Evolutionary conservation across 2,888 invertebrate species (phyloP).

Genomic region (Cremastinae sp.): DNA sequence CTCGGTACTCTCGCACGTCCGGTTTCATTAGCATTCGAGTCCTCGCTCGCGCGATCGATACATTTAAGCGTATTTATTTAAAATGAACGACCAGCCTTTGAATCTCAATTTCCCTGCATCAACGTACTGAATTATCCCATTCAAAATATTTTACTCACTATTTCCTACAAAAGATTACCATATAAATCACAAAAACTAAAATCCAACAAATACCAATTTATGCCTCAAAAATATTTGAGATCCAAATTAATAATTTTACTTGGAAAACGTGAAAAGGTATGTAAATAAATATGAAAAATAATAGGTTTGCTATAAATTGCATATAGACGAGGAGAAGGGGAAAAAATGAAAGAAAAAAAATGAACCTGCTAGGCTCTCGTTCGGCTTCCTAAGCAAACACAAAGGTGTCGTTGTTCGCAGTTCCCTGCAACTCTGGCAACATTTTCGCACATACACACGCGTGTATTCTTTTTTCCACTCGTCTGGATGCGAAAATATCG

Average conservation of each 20-base stretch:
- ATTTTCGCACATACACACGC: background rate
- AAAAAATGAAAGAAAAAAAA: conserved; percentile 34
- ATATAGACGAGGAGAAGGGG: background rate
- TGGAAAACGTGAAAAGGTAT: conserved; percentile 3
- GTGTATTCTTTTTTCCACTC: background rate
- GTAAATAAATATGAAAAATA: conserved; percentile 19
- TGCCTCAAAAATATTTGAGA: too few relatives aligned
- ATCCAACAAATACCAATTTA: too few relatives aligned
- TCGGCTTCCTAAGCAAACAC: conserved; percentile 72
- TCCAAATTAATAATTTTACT: too few relatives aligned
- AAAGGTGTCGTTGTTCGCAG: conserved; percentile 68
- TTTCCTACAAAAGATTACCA: too few relatives aligned
- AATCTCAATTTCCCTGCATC: too few relatives aligned
- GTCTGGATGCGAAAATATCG: background rate
- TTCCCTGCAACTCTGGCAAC: conserved; percentile 33
- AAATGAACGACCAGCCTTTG: too few relatives aligned
- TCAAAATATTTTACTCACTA: too few relatives aligned
- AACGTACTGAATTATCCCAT: too few relatives aligned
- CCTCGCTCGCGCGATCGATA: conserved; percentile 47
- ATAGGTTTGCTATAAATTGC: too few relatives aligned
- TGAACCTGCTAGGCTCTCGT: conserved; percentile 61
- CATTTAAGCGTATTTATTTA: conserved; percentile 1
- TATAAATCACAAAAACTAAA: too few relatives aligned
- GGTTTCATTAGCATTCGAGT: conserved; percentile 45
- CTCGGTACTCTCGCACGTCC: conserved; percentile 39